Conservation (phyloP, 2,888 invertebrate species). For the Ochropacha duplaris region DNA sequence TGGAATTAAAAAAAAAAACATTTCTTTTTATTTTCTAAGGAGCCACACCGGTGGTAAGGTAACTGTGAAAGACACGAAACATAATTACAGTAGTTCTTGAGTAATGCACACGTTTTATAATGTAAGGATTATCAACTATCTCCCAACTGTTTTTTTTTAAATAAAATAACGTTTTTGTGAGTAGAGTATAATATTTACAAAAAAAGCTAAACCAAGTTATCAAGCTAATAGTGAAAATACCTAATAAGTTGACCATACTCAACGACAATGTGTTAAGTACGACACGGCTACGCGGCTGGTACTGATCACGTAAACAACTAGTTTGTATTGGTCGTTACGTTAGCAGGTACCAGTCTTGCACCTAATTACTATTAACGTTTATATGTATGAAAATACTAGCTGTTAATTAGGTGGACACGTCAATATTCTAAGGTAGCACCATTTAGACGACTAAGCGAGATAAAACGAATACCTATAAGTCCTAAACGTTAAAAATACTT, state of each 20-base stretch:
- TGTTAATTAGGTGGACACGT: background rate
- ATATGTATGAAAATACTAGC: too few relatives aligned
- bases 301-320: constrained; percentile 50
- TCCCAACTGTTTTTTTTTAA: background rate
- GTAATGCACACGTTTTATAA: too few relatives aligned
- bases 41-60: too few relatives aligned
- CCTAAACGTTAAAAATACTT: too few relatives aligned
- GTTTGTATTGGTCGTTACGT: constrained; percentile 53
- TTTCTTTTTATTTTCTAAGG: too few relatives aligned
- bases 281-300: background rate
- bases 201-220: background rate
- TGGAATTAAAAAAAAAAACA: too few relatives aligned
- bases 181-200: background rate
- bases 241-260: background rate
- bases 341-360: constrained; percentile 44
- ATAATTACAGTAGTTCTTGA: too few relatives aligned
- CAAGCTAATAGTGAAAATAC: background rate
- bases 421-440: background rate
- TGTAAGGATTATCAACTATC: background rate
- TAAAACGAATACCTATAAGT: too few relatives aligned
- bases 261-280: background rate
- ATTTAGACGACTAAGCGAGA: too few relatives aligned
- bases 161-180: too few relatives aligned
- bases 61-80: too few relatives aligned
- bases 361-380: constrained; percentile 47